These are phyloP conservation scores for Xestia sexstrigata DNA, from an alignment of 2,888 invertebrate genomes.

Conservation along the genomic window DNA sequence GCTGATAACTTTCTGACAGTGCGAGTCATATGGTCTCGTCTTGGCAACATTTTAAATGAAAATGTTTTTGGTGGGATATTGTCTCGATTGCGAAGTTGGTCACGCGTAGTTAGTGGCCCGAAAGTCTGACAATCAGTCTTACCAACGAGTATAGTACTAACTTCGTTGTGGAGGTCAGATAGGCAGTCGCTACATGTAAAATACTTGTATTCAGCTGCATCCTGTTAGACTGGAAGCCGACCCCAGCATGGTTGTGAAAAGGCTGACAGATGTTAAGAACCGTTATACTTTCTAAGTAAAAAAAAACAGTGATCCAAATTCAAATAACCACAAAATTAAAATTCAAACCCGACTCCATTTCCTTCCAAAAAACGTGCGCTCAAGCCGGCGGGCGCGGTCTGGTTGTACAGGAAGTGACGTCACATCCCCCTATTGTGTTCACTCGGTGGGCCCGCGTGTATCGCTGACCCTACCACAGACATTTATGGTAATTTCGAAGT, in stretches of 20 bases:
- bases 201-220: no score
- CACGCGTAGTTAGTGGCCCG: no score
- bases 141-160: no score
- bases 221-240: neutral
- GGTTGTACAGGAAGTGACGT: conserved; percentile 77
- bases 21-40: no score
- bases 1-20: no score
- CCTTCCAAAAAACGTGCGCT: conserved; percentile 65
- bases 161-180: no score
- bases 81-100: no score
- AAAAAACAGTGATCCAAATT: conserved; percentile 32
- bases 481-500: conserved; percentile 53
- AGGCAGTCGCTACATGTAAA: no score
- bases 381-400: conserved; percentile 41
- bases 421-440: conserved; percentile 73
- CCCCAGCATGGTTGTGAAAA: neutral
- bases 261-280: neutral
- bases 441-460: conserved; percentile 49
- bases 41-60: no score
- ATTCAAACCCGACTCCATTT: conserved; percentile 55
- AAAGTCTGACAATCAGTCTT: no score
- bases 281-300: conserved; percentile 30
- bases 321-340: conserved; percentile 45
- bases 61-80: no score
- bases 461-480: conserved; percentile 48